Percentiles rank a stretch among this genome's conserved stretches.
phyloP scores from a whole-genome alignment of 2,113 vertebrate genomes.

The Cichladusa arquata region DNA sequence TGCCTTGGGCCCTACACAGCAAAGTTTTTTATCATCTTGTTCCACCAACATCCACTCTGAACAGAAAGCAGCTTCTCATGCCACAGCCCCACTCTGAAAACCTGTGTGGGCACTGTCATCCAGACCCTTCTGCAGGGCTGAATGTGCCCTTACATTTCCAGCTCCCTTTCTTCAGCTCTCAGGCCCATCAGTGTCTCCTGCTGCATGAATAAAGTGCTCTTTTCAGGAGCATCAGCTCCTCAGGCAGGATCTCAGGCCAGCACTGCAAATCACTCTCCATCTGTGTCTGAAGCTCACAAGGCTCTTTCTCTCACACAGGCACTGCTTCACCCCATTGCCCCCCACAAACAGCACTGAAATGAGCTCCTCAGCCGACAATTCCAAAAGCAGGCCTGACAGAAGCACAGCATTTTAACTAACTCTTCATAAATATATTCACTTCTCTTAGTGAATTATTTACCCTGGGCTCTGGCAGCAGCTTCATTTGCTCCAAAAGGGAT shows the following conservation, averaged over 20 bases:
- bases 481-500: neutral
- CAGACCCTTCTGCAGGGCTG: neutral
- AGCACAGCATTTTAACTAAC: conserved; percentile 16
- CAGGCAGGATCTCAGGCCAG: conserved; percentile 7
- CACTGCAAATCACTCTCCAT: neutral
- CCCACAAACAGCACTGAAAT: neutral
- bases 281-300: neutral
- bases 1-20: neutral
- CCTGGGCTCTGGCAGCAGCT: neutral
- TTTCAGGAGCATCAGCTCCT: conserved; percentile 2
- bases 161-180: neutral
- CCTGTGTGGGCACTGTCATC: neutral
- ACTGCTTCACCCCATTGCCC: conserved; percentile 14
- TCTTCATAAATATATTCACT: conserved; percentile 39
- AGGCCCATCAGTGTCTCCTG: neutral
- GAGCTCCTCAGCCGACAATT: conserved; percentile 5
- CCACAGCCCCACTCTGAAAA: neutral
- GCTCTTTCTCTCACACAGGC: neutral
- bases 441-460: conserved; percentile 32
- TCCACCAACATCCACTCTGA: neutral
- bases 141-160: neutral
- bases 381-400: conserved; percentile 37
- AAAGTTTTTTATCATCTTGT: neutral
- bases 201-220: neutral
- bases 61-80: neutral